Evolutionary conservation across 1,140 invertebrate genomes (phyloP), one percentile per base, ranked within the genome.

Genomic region (Macrosteles quadrilineatus): DNA sequence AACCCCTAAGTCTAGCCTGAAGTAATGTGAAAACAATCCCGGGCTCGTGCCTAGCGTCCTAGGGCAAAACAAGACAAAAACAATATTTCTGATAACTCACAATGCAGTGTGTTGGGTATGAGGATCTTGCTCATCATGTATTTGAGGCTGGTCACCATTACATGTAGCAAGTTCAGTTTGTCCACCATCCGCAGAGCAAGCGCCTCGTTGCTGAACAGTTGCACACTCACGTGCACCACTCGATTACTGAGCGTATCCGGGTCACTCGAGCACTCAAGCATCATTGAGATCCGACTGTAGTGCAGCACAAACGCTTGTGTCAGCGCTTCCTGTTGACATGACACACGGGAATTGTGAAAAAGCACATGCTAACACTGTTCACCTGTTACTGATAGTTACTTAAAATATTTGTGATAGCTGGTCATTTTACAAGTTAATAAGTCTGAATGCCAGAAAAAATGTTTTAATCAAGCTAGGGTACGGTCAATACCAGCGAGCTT

Each of bases 151-250:
- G 96, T 89, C 59, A 98, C 93, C 91, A 99, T 96, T 0, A 97
- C 93, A 78, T 97, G 93, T 21, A 98, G 83, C 29, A 98, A 83
- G 76, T 94, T 91, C 45, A 96, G 84, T 74, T 96, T 88, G 74
- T 96, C 90, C 12, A 95, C 93, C 91, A 98, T 97, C 76, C 91
- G 86, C 21, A 93, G 82, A 0, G 96, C 95, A 3, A 98, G 81
- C 36, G 88, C 88, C 82, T 98, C 94, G 79, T 98, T 98, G 72
- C 93, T 96, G 81, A 98, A 98, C 50, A 99, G 80, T 81, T 92
- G 96, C 1, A 98, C 97, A 77, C 93, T 96, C 78, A 98, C 96
- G 80, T 98, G 97, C 0, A 98, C 96, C 2, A 98, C 95, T 59
- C 95, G 85, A 82, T 98, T 98, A 70, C 94, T 96, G 1, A 98